Evolutionary conservation across 2,797 vertebrate species (phyloP), one percentile per base, ranked within the genome.

Genomic region (Rhynchotus rufescens): DNA sequence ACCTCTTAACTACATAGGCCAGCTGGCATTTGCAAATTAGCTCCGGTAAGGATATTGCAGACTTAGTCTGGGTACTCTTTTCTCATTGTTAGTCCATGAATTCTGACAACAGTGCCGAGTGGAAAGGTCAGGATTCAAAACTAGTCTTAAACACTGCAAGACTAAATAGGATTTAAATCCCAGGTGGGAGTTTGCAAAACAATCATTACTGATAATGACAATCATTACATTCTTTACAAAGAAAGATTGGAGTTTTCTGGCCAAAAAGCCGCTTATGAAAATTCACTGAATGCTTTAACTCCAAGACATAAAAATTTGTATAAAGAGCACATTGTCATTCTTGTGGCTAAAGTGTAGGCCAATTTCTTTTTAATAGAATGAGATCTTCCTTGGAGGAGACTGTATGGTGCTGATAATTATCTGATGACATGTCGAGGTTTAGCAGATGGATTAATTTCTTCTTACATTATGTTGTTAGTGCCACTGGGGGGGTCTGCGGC

Each of bases 391-490:
- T 72, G 75, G 94, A 97, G 95, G 93, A 85, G 86, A 96, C 91
- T 90, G 92, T 79, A 80, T 89, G 82, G 79, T 86, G 54, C 87
- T 79, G 97, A 96, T 97, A 96, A 96, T 95, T 95, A 97, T 96
- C 96, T 81, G 95, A 91, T 96, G 96, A 96, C 95, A 94, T 76
- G 96, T 93, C 90, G 92, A 95, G 95, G 87, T 96, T 96, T 96
- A 80, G 92, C 96, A 97, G 96, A 95, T 93, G 95, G 96, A 97
- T 97, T 97, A 91, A 97, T 97, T 97, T 96, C 20, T 4, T 93
- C 97, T 97, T 94, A 84, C 88, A 85, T 94, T 84, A 80, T 22
- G 83, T 76, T 93, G 84, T 95, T 95, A 94, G 84, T 3, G 42
- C 87, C 84, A 69, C 72, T 9, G 78, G 91, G 89, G 75, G 83